Conservation (phyloP, 2,113 vertebrate genomes). For the Ardeotis arabs region DNA sequence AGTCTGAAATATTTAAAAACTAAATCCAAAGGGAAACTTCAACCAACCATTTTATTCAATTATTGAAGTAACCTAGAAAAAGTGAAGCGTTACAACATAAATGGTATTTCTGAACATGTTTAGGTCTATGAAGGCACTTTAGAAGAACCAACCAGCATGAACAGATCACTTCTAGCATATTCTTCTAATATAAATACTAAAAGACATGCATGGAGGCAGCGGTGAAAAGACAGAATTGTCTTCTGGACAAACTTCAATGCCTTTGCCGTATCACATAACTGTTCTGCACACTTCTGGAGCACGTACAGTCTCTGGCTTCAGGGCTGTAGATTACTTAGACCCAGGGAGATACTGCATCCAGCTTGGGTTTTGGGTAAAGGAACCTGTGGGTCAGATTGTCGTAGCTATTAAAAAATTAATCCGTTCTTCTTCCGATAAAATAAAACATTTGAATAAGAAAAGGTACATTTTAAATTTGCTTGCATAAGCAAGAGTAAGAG, state of each 20-base stretch:
- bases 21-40: slow-evolving; percentile 27
- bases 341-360: slow-evolving; percentile 4
- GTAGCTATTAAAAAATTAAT: neutral
- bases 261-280: neutral
- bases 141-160: slow-evolving; percentile 51
- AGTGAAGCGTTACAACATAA: slow-evolving; percentile 63
- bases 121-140: slow-evolving; percentile 54
- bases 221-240: slow-evolving; percentile 38
- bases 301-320: neutral
- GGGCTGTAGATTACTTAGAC: neutral
- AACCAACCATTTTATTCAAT: slow-evolving; percentile 73
- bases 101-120: slow-evolving; percentile 62
- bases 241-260: slow-evolving; percentile 10
- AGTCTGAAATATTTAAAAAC: neutral
- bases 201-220: slow-evolving; percentile 72
- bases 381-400: slow-evolving; percentile 33
- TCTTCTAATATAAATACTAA: slow-evolving; percentile 81
- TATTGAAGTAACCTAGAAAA: slow-evolving; percentile 70
- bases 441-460: slow-evolving; percentile 19
- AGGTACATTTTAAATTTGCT: slow-evolving; percentile 29
- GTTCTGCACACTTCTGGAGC: neutral
- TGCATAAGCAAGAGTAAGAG: slow-evolving; percentile 51
- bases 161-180: slow-evolving; percentile 70
- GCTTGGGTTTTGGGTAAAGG: neutral
- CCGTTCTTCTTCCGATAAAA: slow-evolving; percentile 29